These are phyloP conservation scores for Anisognathus igniventris DNA, from an alignment of 2,797 vertebrate genomes.

Conservation along the genomic window DNA sequence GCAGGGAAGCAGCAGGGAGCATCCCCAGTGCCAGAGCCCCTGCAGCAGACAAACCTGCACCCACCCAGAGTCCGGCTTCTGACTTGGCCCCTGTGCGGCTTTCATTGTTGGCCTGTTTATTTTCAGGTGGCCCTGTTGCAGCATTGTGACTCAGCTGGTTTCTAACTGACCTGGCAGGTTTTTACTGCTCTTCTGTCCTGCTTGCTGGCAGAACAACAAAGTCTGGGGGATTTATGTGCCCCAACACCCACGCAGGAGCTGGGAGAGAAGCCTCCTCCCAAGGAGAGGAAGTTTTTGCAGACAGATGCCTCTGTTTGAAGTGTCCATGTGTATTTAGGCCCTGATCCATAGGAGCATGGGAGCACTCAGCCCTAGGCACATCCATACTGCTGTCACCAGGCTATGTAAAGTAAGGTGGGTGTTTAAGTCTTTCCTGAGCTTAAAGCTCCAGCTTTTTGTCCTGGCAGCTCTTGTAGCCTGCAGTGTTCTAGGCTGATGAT, in stretches of 20 bases:
- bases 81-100: rapidly evolving
- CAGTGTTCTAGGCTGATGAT: background rate
- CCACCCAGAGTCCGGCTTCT: background rate
- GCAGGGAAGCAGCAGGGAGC: background rate
- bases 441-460: background rate
- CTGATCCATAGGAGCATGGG: background rate
- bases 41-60: rapidly evolving
- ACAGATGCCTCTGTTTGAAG: slow-evolving; percentile 9
- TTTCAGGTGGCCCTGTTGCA: background rate
- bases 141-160: slow-evolving; percentile 25
- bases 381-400: background rate
- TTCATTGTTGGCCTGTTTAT: background rate
- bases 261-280: background rate
- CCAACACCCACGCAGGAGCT: background rate
- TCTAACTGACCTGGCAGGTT: slow-evolving; percentile 31
- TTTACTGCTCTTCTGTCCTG: slow-evolving; percentile 6
- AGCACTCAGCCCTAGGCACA: background rate
- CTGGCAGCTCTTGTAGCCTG: background rate
- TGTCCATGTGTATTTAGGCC: background rate
- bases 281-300: background rate
- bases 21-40: background rate
- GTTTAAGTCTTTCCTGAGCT: background rate
- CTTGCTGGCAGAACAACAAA: slow-evolving; percentile 22
- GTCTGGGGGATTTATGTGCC: slow-evolving; percentile 5
- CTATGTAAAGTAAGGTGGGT: background rate